Evolutionary conservation across 2,888 invertebrate genomes (phyloP).

Genomic region (Diabrotica balteata): DNA sequence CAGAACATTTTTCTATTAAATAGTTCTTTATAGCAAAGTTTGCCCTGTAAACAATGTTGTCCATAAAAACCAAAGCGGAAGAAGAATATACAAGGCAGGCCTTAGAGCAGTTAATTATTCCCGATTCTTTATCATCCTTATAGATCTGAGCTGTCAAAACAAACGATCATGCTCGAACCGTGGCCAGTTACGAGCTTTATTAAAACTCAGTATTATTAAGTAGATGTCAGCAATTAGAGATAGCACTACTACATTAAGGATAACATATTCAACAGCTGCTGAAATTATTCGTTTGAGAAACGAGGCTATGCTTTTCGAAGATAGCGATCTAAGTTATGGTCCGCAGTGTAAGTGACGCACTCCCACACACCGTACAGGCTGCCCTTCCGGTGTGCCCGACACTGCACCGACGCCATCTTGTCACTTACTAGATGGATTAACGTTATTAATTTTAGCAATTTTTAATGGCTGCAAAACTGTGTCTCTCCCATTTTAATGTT

Average conservation of each 20-base stretch:
- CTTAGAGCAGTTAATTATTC: constrained; percentile 31
- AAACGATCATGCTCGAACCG: constrained; percentile 48
- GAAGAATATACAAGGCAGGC: too few species aligned
- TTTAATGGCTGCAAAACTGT: too few species aligned
- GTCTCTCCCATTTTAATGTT: background rate
- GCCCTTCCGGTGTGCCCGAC: constrained; percentile 54
- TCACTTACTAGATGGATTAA: constrained; percentile 12
- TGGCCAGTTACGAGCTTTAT: constrained; percentile 40
- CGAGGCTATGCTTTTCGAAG: constrained; percentile 56
- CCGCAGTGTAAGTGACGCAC: constrained; percentile 56
- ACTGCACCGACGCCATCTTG: constrained; percentile 20
- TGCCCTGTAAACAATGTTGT: too few species aligned
- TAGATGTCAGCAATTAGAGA: constrained; percentile 55
- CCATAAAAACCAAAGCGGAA: too few species aligned
- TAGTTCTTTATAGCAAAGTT: too few species aligned
- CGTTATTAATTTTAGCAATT: constrained; percentile 1
- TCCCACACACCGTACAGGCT: constrained; percentile 56
- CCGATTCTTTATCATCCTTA: constrained; percentile 24
- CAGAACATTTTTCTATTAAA: too few species aligned
- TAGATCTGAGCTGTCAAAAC: constrained; percentile 54
- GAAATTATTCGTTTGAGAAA: constrained; percentile 57
- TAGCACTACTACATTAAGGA: constrained; percentile 50
- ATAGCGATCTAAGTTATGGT: constrained; percentile 60
- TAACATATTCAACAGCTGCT: constrained; percentile 59
- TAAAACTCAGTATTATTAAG: constrained; percentile 55